phyloP scores from a whole-genome alignment of 1,140 invertebrate species.

The Gonioctena quinquepunctata region DNA sequence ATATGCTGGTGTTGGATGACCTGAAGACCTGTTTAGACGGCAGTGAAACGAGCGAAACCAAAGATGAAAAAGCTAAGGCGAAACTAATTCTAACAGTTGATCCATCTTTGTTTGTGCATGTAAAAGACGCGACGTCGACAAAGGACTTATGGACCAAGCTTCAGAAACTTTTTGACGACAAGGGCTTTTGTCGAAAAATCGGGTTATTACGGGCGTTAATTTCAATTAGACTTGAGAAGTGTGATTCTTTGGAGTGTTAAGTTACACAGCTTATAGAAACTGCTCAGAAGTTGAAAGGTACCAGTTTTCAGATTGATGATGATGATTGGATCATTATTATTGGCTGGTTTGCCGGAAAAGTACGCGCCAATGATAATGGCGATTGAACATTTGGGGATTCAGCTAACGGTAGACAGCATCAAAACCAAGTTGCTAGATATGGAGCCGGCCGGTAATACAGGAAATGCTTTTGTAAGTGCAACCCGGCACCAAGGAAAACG shows the following conservation, averaged over 20 bases:
- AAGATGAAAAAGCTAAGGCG: slow-evolving; percentile 28
- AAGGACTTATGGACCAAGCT: slow-evolving; percentile 25
- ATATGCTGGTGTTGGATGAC: slow-evolving; percentile 38
- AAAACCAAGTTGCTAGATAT: slow-evolving; percentile 32
- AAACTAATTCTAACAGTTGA: slow-evolving; percentile 31
- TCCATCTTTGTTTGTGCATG: slow-evolving; percentile 27
- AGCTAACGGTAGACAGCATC: slow-evolving; percentile 21
- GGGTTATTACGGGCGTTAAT: slow-evolving; percentile 30
- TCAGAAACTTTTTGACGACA: slow-evolving; percentile 22
- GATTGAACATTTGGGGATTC: slow-evolving; percentile 29
- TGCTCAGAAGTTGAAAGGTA: slow-evolving; percentile 30
- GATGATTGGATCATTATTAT: neutral
- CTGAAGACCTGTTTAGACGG: slow-evolving; percentile 30
- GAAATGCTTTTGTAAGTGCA: too few species aligned
- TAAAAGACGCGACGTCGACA: slow-evolving; percentile 15
- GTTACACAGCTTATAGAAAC: slow-evolving; percentile 34
- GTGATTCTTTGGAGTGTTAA: slow-evolving; percentile 33
- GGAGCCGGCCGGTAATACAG: too few species aligned
- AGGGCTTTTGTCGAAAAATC: slow-evolving; percentile 20
- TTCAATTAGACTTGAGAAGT: slow-evolving; percentile 27
- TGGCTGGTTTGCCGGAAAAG: slow-evolving; percentile 47
- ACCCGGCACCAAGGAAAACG: too few species aligned
- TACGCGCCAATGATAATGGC: slow-evolving; percentile 26
- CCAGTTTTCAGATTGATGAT: slow-evolving; percentile 26
- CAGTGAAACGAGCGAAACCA: slow-evolving; percentile 15